phyloP scores from a whole-genome alignment of 2,888 invertebrate species.

The Craniophora ligustri region DNA sequence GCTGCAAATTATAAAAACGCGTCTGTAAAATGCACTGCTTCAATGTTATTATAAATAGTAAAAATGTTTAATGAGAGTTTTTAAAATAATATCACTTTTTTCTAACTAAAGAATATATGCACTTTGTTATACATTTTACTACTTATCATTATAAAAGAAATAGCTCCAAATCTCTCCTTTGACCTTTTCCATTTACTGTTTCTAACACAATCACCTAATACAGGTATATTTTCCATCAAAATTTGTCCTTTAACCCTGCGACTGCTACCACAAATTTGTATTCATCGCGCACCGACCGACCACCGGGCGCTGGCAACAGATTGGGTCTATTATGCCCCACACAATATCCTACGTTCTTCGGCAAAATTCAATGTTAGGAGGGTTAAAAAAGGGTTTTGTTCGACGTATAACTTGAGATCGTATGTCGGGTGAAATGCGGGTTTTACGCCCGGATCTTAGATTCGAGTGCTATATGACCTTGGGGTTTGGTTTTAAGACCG shows the following conservation, averaged over 20 bases:
- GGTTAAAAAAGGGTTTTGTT: constrained; percentile 58
- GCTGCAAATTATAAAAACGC: too few relatives aligned
- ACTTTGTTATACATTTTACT: constrained; percentile 6
- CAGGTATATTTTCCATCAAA: constrained; percentile 46
- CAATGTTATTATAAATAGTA: too few relatives aligned
- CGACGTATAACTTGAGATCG: constrained; percentile 41
- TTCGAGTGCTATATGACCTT: constrained; percentile 21
- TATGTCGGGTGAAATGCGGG: constrained; percentile 39
- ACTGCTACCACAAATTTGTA: constrained; percentile 52
- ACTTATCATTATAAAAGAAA: constrained; percentile 18
- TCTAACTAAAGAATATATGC: too few relatives aligned
- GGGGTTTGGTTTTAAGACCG: constrained; percentile 21
- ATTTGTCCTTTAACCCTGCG: constrained; percentile 46
- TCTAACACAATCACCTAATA: constrained; percentile 33
- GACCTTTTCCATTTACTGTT: constrained; percentile 21
- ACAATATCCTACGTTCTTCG: constrained; percentile 61
- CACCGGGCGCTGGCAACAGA: constrained; percentile 53
- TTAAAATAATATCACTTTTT: too few relatives aligned
- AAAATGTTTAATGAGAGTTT: too few relatives aligned
- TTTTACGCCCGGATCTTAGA: constrained; percentile 32
- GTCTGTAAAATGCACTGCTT: too few relatives aligned
- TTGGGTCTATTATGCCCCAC: constrained; percentile 59
- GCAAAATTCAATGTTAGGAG: constrained; percentile 63
- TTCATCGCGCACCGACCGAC: constrained; percentile 52
- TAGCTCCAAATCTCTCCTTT: constrained; percentile 5